A percentile compares a stretch with the other conserved stretches of the same genome.
Conservation (phyloP, 1,140 invertebrate genomes). For the Conus ventricosus region DNA sequence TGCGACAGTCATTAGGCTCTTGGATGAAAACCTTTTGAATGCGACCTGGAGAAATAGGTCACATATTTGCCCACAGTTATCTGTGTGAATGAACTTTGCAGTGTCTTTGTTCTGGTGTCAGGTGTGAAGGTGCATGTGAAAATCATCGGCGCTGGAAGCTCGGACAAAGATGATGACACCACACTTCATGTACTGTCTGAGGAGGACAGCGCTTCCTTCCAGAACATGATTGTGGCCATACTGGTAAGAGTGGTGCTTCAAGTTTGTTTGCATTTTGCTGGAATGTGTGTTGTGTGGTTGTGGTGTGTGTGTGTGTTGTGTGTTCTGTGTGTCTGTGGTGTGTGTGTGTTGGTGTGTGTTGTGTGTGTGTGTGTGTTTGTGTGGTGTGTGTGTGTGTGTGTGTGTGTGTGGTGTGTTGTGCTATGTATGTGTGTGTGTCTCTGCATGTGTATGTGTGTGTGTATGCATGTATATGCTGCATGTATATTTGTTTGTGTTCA, state of each 20-base stretch:
- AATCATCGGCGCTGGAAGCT: conserved; percentile 59
- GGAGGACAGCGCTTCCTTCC: conserved; percentile 60
- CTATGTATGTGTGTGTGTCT: no score
- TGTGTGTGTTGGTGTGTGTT: not conserved
- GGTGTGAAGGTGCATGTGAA: conserved; percentile 58
- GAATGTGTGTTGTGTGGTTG: no score
- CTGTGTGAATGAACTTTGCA: no score
- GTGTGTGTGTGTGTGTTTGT: not conserved
- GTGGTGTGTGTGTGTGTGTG: not conserved
- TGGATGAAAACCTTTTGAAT: no score
- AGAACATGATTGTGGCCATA: conserved; percentile 65
- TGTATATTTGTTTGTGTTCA: no score
- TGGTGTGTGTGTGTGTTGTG: no score
- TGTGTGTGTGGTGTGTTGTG: not conserved
- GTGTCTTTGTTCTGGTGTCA: not conserved
- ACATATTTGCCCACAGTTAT: no score
- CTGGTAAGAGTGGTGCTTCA: conserved; percentile 46
- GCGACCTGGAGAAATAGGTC: no score
- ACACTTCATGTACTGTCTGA: conserved; percentile 59
- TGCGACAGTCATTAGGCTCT: no score
- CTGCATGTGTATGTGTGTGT: no score
- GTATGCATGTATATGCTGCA: no score
- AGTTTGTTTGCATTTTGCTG: not conserved
- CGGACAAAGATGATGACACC: conserved; percentile 50
- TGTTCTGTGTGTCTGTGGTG: no score